Evolutionary conservation across 2,888 invertebrate genomes (phyloP).

Genomic region (Lamproptera curius): DNA sequence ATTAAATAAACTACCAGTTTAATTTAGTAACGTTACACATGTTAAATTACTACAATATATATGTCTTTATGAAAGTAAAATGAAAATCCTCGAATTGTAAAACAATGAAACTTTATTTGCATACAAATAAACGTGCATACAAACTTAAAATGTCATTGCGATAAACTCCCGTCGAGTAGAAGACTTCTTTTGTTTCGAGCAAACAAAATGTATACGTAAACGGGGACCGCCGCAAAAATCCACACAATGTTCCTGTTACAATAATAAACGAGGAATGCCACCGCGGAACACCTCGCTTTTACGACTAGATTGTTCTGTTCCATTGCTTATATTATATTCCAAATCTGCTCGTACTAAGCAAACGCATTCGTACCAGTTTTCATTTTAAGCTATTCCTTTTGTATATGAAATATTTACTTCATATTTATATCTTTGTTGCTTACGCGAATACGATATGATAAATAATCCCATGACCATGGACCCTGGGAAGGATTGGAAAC

Average conservation of each 20-base stretch:
- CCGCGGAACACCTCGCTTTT: conserved; percentile 29
- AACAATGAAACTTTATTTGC: neutral
- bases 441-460: too few relatives aligned
- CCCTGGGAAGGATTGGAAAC: too few relatives aligned
- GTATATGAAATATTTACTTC: too few relatives aligned
- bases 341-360: too few relatives aligned
- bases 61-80: too few relatives aligned
- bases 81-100: neutral
- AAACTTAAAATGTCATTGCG: conserved; percentile 5
- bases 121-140: neutral
- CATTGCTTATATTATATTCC: neutral
- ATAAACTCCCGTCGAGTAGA: conserved; percentile 6
- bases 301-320: conserved; percentile 12
- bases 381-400: too few relatives aligned
- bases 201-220: conserved; percentile 14
- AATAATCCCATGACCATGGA: too few relatives aligned
- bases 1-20: too few relatives aligned
- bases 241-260: conserved; percentile 11
- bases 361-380: too few relatives aligned
- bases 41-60: too few relatives aligned
- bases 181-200: conserved; percentile 13
- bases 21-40: too few relatives aligned
- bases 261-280: conserved; percentile 31
- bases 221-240: conserved; percentile 12
- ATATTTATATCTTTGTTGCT: too few relatives aligned